Conservation (phyloP, 2,797 vertebrate species). For the Phaenicophaeus curvirostris region DNA sequence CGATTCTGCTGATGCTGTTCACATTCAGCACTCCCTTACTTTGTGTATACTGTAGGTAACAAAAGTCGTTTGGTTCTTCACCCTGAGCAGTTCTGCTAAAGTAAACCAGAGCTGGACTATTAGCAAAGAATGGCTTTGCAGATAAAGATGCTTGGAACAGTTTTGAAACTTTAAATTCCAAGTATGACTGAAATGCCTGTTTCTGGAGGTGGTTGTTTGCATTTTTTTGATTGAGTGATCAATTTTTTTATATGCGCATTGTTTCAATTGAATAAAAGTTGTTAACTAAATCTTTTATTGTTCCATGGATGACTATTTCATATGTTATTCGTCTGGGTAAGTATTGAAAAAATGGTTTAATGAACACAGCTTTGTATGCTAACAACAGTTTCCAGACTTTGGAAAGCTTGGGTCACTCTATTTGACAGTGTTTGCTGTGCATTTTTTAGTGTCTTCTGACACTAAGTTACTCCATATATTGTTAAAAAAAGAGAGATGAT, state of each 20-base stretch:
- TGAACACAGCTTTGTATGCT: not conserved
- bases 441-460: not conserved
- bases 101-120: not conserved
- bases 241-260: not conserved
- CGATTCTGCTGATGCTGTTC: not conserved
- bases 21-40: not conserved
- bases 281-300: conserved; percentile 23
- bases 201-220: not conserved
- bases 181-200: not conserved
- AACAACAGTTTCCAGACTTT: conserved; percentile 1
- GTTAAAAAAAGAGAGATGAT: not conserved
- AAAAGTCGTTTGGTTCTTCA: not conserved
- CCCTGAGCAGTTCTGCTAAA: not conserved
- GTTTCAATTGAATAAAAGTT: conserved; percentile 15
- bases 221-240: not conserved
- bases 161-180: not conserved
- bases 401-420: not conserved
- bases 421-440: not conserved
- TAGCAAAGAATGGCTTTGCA: not conserved
- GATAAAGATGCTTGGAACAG: not conserved
- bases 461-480: not conserved
- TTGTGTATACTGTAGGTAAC: not conserved
- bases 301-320: not conserved
- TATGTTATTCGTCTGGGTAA: not conserved
- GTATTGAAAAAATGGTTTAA: not conserved